Conservation (phyloP, 1,140 invertebrate species). For the Drosophila mayri region DNA sequence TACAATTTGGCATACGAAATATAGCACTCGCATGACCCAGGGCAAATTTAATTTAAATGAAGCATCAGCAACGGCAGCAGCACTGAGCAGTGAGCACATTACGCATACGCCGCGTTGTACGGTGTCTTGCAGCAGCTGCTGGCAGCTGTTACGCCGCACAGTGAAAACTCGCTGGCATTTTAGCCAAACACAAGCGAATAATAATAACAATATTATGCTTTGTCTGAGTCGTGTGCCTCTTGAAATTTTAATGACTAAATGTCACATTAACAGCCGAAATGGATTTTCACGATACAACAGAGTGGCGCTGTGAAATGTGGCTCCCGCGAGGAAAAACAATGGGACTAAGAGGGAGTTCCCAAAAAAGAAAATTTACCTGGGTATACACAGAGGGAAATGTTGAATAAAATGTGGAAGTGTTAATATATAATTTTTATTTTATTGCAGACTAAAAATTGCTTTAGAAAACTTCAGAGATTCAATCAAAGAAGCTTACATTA, state of each 20-base stretch:
- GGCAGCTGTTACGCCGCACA: slow-evolving; percentile 57
- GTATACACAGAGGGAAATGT: slow-evolving; percentile 1
- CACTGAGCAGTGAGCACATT: slow-evolving; percentile 35
- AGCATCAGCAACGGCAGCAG: slow-evolving; percentile 18
- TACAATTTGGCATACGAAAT: slow-evolving; percentile 16
- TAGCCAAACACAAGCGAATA: slow-evolving; percentile 43
- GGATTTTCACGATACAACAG: slow-evolving; percentile 55
- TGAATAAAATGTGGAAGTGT: too few species aligned
- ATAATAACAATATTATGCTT: slow-evolving; percentile 75
- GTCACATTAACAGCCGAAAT: slow-evolving; percentile 73
- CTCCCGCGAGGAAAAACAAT: background rate
- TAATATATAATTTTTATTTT: background rate
- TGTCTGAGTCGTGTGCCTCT: slow-evolving; percentile 57
- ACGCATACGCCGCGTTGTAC: slow-evolving; percentile 63
- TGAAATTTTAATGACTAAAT: slow-evolving; percentile 78
- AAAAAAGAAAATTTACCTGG: background rate
- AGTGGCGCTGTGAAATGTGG: slow-evolving; percentile 18
- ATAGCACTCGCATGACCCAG: slow-evolving; percentile 52
- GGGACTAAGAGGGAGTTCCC: background rate
- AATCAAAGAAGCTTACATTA: too few species aligned
- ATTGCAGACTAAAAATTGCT: too few species aligned
- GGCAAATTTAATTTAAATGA: slow-evolving; percentile 74
- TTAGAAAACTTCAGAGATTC: too few species aligned
- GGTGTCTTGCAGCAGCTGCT: slow-evolving; percentile 51
- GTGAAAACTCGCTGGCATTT: slow-evolving; percentile 30